phyloP scores from a whole-genome alignment of 53 echinoderm and acorn worm species.

The Pentamera pediparva region DNA sequence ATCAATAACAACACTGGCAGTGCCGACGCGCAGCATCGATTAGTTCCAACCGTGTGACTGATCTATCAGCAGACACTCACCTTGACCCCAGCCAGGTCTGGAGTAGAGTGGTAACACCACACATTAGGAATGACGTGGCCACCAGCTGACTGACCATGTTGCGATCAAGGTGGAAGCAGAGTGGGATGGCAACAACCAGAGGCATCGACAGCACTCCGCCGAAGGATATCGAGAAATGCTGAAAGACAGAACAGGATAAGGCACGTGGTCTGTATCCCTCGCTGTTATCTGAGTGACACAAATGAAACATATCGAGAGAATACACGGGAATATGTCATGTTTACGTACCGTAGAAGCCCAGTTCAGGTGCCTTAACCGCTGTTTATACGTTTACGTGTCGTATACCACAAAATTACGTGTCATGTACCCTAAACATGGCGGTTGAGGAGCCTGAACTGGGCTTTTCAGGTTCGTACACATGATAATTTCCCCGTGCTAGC shows the following conservation, averaged over 20 bases:
- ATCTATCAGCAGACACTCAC: background rate
- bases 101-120: constrained; percentile 14
- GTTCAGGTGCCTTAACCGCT: too few relatives aligned
- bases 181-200: background rate
- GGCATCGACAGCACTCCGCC: constrained; percentile 20
- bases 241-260: background rate
- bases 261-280: background rate
- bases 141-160: background rate
- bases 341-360: too few relatives aligned
- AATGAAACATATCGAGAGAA: too few relatives aligned
- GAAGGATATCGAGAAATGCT: constrained; percentile 21
- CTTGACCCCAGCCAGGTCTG: constrained; percentile 9
- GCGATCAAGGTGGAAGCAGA: background rate
- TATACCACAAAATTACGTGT: too few relatives aligned
- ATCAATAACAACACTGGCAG: too few relatives aligned
- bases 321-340: too few relatives aligned
- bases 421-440: too few relatives aligned
- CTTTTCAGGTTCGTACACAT: too few relatives aligned
- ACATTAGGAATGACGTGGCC: constrained; percentile 5
- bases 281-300: background rate
- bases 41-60: background rate
- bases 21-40: background rate
- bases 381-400: too few relatives aligned
- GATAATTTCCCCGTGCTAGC: too few relatives aligned
- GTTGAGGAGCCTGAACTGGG: too few relatives aligned